These are phyloP conservation scores for Orcinus orca DNA, from an alignment of 2,113 vertebrate genomes.

Conservation along the genomic window DNA sequence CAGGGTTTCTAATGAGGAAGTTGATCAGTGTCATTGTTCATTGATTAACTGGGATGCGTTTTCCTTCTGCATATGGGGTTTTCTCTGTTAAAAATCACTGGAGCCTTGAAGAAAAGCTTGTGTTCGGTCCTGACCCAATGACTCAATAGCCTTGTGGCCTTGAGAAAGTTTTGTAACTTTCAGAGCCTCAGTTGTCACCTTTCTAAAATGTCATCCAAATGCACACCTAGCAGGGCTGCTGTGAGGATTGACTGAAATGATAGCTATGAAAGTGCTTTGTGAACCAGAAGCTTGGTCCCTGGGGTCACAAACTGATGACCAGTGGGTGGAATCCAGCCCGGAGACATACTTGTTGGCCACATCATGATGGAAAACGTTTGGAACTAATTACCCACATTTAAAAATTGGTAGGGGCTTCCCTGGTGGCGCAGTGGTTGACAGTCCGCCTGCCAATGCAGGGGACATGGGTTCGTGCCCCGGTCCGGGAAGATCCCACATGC, in stretches of 20 bases:
- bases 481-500: no score
- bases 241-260: neutral
- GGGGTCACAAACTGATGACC: neutral
- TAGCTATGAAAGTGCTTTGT: neutral
- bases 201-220: neutral
- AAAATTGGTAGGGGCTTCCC: neutral
- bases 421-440: no score
- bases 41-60: neutral
- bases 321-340: neutral
- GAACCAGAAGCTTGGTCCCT: neutral
- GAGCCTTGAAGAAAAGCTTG: neutral
- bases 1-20: neutral
- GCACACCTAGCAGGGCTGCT: neutral
- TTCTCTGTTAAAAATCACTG: neutral
- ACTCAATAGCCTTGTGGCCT: neutral
- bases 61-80: neutral
- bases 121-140: neutral
- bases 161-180: neutral
- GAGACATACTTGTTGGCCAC: neutral
- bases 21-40: neutral
- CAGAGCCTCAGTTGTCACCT: neutral
- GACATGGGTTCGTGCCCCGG: no score
- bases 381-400: neutral
- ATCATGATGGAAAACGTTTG: neutral
- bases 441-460: no score